Evolutionary conservation across 2,797 vertebrate species (phyloP), one percentile per base, ranked within the genome.

Genomic region (Coendou prehensilis): DNA sequence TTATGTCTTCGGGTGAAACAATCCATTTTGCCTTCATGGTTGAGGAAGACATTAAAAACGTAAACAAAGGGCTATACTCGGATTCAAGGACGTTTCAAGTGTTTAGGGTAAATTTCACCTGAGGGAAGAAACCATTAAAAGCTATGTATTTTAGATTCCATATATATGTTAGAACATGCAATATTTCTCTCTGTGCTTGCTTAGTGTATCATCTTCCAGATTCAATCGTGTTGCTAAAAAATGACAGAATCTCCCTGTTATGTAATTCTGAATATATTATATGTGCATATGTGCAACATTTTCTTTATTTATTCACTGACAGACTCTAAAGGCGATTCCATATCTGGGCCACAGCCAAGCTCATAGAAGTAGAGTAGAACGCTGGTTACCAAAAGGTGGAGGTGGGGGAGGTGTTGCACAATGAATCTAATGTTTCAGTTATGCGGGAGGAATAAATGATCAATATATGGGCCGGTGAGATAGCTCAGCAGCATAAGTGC

Each of bases 361-460:
- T 80, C 61, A 6, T 5, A 54, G 47, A 11, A 18, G 30, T 6
- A n/a, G 13, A 37, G 15, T 14, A 7, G 73, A 33, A 28, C 3
- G 14, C 71, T 18, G 33, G 41, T 1, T 33, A n/a, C 13, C 50
- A 63, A n/a, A 30, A 59, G 15, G 37, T 89, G 47, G 3, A 2
- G 23, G 28, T 13, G 1, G 30, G 20, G 6, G 1, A 18, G 22
- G 20, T 22, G 28, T 4, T 41, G 26, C 10, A 9, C n/a, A 41
- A 14, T 9, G 10, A 2, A 4, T 54, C 18, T 13, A 28, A 22
- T 13, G 9, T 4, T 11, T 64, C 47, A 9, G 33, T 37, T 30
- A 28, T 5, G 17, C 13, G 18, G 54, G 75, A 9, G 30, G 3
- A n/a, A 0, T 1, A 3, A 26, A 8, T 47, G 52, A 13, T 0